Evolutionary conservation across 1,140 invertebrate species (phyloP).

Genomic region (Potamilus streckersoni): DNA sequence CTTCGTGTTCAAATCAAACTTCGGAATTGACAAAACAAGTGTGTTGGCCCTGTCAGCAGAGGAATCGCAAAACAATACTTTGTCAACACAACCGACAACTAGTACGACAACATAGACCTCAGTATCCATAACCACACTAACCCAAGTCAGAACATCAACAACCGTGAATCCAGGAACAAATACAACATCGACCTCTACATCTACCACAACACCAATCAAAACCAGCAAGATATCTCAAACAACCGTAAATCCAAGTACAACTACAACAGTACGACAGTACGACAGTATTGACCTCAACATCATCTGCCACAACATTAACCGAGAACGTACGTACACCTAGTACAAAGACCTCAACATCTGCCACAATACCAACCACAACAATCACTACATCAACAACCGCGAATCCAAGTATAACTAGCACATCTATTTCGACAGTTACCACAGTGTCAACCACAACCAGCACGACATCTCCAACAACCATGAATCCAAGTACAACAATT

Average conservation of each 20-base stretch:
- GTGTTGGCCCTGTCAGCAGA: not conserved
- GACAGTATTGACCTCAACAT: not conserved
- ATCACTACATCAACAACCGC: not conserved
- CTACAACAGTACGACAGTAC: not conserved
- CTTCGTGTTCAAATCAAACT: too few species aligned
- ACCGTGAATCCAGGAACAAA: not conserved
- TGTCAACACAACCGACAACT: not conserved
- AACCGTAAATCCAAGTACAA: not conserved
- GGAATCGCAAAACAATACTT: not conserved
- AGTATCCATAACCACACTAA: not conserved
- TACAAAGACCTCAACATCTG: too few species aligned
- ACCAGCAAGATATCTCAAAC: not conserved
- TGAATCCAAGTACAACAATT: not conserved
- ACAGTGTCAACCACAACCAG: not conserved
- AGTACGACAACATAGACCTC: constrained; percentile 2
- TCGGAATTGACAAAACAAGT: too few species aligned
- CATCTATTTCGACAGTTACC: not conserved
- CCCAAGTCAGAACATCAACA: not conserved
- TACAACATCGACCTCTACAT: too few species aligned
- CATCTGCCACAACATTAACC: not conserved
- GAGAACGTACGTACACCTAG: not conserved
- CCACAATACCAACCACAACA: not conserved
- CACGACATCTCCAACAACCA: too few species aligned
- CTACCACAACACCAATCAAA: not conserved
- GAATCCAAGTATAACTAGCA: not conserved